Evolutionary conservation across 2,113 vertebrate species (phyloP).

Genomic region (Mesitornis unicolor): DNA sequence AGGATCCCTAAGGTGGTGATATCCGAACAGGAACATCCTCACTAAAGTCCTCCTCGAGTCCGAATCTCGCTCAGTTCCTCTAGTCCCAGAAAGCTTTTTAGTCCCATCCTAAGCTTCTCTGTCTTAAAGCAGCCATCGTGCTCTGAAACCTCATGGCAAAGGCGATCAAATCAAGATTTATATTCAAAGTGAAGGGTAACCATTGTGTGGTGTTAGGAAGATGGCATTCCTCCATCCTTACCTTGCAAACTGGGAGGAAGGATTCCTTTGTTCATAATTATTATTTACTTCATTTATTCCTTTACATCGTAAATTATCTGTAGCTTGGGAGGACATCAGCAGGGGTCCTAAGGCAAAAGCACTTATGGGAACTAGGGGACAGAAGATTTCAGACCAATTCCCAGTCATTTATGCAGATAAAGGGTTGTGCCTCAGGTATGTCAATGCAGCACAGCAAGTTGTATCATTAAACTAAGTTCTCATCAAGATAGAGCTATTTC

Average conservation of each 20-base stretch:
- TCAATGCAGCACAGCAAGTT: fast-evolving
- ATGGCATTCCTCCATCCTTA: background rate
- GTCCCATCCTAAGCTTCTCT: background rate
- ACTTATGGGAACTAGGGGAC: background rate
- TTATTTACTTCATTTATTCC: background rate
- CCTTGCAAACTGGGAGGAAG: background rate
- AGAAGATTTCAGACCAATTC: background rate
- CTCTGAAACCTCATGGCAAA: background rate
- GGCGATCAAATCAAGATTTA: background rate
- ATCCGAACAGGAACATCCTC: too few species aligned
- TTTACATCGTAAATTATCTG: background rate
- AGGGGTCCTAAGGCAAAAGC: background rate
- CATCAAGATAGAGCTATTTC: background rate
- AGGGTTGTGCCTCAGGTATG: too few species aligned
- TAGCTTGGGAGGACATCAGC: background rate
- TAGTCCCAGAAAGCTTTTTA: background rate
- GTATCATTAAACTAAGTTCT: background rate
- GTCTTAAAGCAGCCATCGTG: background rate
- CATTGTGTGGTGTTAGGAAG: background rate
- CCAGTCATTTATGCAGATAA: background rate
- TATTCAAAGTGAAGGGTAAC: background rate
- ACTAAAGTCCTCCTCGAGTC: too few species aligned
- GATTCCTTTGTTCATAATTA: background rate
- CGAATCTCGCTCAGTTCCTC: background rate
- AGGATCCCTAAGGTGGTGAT: too few species aligned